These are phyloP conservation scores for Phenganax marumi DNA, from an alignment of 92 coral and sea anemone species.

Conservation along the genomic window DNA sequence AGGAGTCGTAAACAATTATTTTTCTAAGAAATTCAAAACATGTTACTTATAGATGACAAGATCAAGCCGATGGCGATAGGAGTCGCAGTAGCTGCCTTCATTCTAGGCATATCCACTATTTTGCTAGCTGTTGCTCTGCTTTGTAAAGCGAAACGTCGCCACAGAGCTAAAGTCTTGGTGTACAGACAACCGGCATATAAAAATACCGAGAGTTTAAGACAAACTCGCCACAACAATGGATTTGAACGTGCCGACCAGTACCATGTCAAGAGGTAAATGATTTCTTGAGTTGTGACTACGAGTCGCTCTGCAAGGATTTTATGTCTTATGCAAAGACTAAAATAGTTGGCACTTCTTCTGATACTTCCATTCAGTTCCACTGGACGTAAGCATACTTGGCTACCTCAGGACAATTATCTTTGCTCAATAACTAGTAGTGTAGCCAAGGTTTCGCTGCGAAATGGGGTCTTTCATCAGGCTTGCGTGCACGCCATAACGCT, in stretches of 20 bases:
- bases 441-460: too few species aligned
- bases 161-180: conserved; percentile 31
- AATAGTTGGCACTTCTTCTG: too few species aligned
- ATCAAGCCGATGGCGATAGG: conserved; percentile 46
- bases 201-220: conserved; percentile 10
- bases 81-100: conserved; percentile 25
- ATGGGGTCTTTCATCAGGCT: too few species aligned
- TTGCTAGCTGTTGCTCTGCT: conserved; percentile 36
- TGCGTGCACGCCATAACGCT: too few species aligned
- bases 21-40: not conserved
- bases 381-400: too few species aligned
- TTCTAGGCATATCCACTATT: conserved; percentile 23
- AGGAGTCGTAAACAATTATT: too few species aligned
- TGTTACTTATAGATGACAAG: conserved; percentile 27
- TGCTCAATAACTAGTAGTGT: not conserved
- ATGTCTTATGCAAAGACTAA: too few species aligned
- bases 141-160: conserved; percentile 46
- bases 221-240: not conserved
- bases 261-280: conserved; percentile 27
- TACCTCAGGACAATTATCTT: not conserved
- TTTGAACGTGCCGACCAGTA: conserved; percentile 38
- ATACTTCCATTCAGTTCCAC: too few species aligned
- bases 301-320: too few species aligned
- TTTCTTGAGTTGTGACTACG: not conserved
- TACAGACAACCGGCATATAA: conserved; percentile 24